Conservation (phyloP, 2,797 vertebrate species). For the Danio kyathit region DNA sequence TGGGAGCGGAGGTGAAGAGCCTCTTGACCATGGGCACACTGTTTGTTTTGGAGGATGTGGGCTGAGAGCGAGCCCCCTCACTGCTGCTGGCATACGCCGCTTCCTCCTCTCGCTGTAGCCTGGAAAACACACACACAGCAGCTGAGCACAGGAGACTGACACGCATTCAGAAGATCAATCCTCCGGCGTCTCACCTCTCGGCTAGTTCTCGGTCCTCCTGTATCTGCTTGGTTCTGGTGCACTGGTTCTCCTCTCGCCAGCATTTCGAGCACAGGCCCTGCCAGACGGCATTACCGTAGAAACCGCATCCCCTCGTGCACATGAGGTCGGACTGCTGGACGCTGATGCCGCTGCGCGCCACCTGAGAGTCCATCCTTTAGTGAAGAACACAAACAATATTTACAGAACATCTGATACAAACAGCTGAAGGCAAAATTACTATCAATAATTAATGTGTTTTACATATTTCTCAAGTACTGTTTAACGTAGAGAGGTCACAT, state of each 20-base stretch:
- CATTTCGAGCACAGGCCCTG: slow-evolving; percentile 96
- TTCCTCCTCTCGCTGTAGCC: slow-evolving; percentile 93
- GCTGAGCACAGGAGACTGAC: neutral
- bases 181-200: slow-evolving; percentile 80
- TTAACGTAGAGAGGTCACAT: too few species aligned
- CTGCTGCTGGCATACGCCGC: slow-evolving; percentile 89
- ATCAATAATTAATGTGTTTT: too few species aligned
- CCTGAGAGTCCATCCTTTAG: slow-evolving; percentile 85
- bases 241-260: slow-evolving; percentile 93
- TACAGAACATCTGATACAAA: too few species aligned
- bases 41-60: slow-evolving; percentile 87
- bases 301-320: slow-evolving; percentile 96
- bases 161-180: neutral
- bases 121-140: slow-evolving; percentile 61
- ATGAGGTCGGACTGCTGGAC: slow-evolving; percentile 94
- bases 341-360: slow-evolving; percentile 89
- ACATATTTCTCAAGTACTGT: too few species aligned
- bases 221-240: slow-evolving; percentile 90
- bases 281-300: slow-evolving; percentile 94
- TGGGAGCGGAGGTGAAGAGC: slow-evolving; percentile 91
- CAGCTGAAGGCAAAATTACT: too few species aligned
- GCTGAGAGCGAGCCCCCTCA: slow-evolving; percentile 81
- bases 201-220: slow-evolving; percentile 95
- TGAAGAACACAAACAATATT: neutral
- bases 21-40: slow-evolving; percentile 95